Evolutionary conservation across 2,888 invertebrate species (phyloP).

Genomic region (Meghimatium bilineatum): DNA sequence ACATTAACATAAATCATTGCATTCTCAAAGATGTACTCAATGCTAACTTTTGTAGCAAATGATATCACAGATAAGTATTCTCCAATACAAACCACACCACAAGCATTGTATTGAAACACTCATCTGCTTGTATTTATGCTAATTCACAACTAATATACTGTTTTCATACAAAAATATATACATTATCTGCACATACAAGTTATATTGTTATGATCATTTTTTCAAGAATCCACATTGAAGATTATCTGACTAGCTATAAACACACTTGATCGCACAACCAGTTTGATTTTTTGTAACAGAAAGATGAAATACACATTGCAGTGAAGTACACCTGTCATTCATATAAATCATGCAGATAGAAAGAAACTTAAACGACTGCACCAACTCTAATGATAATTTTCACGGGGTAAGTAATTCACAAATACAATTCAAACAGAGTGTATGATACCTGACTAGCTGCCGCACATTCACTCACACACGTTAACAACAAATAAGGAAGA

Average conservation of each 20-base stretch:
- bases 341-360: too few relatives aligned
- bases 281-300: too few relatives aligned
- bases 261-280: too few relatives aligned
- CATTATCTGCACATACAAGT: too few relatives aligned
- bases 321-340: too few relatives aligned
- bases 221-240: not conserved
- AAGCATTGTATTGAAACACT: not conserved
- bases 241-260: not conserved
- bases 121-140: slow-evolving; percentile 6
- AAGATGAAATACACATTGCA: too few relatives aligned
- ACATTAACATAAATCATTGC: not conserved
- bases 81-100: slow-evolving; percentile 16
- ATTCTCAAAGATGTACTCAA: not conserved
- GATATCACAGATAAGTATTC: slow-evolving; percentile 28
- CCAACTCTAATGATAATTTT: too few relatives aligned
- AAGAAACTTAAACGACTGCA: too few relatives aligned
- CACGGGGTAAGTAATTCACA: not conserved
- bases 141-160: not conserved
- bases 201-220: not conserved
- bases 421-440: not conserved
- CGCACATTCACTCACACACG: slow-evolving; percentile 3
- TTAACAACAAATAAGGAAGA: slow-evolving; percentile 30
- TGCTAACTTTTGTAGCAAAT: not conserved
- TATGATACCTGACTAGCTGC: slow-evolving; percentile 15
- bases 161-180: not conserved